These are phyloP conservation scores for Bombus superbus DNA, from an alignment of 1,140 invertebrate species.

Conservation along the genomic window DNA sequence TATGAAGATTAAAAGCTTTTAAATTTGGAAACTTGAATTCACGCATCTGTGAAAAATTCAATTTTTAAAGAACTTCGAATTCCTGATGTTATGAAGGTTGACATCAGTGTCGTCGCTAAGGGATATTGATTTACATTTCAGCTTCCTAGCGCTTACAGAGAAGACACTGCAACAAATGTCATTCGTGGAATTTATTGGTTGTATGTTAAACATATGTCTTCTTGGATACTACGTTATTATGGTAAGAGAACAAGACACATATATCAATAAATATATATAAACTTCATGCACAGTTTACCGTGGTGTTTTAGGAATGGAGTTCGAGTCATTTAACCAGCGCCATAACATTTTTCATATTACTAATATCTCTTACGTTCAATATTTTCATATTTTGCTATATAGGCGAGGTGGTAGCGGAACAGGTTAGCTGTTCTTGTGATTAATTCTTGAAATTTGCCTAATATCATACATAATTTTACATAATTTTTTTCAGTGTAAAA, in stretches of 20 bases:
- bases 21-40: no score
- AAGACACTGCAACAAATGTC: conserved; percentile 66
- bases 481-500: conserved; percentile 42
- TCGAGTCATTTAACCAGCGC: conserved; percentile 41
- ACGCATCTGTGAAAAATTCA: no score
- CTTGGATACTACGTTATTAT: conserved; percentile 71
- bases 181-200: conserved; percentile 71
- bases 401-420: conserved; percentile 59
- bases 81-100: neutral
- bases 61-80: no score
- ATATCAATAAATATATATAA: neutral
- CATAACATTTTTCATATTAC: conserved; percentile 53
- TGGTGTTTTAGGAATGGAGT: conserved; percentile 50
- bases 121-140: conserved; percentile 28
- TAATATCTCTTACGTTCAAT: conserved; percentile 62
- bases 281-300: neutral
- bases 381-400: conserved; percentile 71
- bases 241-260: conserved; percentile 37
- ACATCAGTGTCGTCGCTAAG: neutral
- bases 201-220: conserved; percentile 71
- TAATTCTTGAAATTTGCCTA: no score
- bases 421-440: conserved; percentile 45
- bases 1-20: no score
- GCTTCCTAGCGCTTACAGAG: conserved; percentile 61
- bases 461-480: neutral